Conservation (phyloP, 2,113 vertebrate species). For the Nyctereutes procyonoides region DNA sequence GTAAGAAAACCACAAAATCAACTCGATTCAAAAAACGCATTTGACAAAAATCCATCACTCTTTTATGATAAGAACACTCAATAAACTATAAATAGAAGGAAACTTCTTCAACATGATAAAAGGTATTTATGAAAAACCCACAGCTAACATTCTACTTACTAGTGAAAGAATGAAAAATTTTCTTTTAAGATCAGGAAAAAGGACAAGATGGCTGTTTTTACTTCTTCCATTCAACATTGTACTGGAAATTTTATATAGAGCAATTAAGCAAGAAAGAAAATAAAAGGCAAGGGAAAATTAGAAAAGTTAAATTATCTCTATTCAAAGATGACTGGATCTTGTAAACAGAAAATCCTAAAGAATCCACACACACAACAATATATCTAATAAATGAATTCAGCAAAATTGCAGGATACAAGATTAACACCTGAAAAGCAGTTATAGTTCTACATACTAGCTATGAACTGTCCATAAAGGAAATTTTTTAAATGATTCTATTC, state of each 20-base stretch:
- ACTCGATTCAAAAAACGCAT: not conserved
- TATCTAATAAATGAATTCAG: not conserved
- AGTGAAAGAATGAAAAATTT: not conserved
- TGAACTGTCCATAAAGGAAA: not conserved
- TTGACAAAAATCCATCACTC: not conserved
- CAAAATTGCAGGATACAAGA: not conserved
- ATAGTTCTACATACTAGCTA: not conserved
- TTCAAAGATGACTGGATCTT: not conserved
- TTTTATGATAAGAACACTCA: not conserved
- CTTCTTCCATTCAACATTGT: not conserved
- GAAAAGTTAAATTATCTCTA: not conserved
- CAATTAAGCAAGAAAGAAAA: not conserved
- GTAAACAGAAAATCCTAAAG: not conserved
- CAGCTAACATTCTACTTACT: not conserved
- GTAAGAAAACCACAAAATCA: not conserved
- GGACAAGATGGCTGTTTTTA: not conserved
- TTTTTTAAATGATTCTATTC: not conserved
- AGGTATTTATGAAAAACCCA: not conserved
- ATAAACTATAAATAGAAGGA: not conserved
- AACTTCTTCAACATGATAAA: not conserved
- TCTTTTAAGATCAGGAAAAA: not conserved
- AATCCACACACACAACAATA: not conserved
- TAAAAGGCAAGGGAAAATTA: not conserved
- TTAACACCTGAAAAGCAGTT: conserved; percentile 11
- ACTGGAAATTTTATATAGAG: not conserved